Conservation (phyloP, 1,140 invertebrate genomes). For the Ceratina australensis region DNA sequence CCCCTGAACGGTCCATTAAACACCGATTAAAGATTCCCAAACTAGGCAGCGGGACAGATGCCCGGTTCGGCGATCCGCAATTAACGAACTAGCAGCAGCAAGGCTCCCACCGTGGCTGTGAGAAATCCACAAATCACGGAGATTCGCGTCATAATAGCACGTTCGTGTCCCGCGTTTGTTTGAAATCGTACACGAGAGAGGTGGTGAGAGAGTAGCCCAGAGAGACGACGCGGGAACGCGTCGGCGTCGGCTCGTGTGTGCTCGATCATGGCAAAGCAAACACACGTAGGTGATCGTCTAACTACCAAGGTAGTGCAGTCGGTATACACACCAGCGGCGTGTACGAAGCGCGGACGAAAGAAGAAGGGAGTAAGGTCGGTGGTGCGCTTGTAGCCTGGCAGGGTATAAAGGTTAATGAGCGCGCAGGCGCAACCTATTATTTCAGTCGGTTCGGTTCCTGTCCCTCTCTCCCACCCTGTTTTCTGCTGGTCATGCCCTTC, state of each 20-base stretch:
- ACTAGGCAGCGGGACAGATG: constrained; percentile 8
- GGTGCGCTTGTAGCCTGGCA: constrained; percentile 73
- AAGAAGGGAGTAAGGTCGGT: constrained; percentile 72
- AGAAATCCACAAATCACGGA: constrained; percentile 12
- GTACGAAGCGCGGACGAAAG: constrained; percentile 61
- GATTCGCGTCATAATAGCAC: constrained; percentile 15
- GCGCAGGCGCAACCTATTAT: constrained; percentile 79
- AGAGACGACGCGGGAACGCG: too few species aligned
- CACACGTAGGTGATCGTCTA: constrained; percentile 59
- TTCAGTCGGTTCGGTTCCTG: constrained; percentile 72
- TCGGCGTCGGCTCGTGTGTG: constrained; percentile 57
- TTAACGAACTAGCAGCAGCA: too few species aligned
- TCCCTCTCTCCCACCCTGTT: constrained; percentile 49
- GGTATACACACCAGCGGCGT: constrained; percentile 42
- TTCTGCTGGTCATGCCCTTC: constrained; percentile 41
- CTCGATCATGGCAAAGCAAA: constrained; percentile 62
- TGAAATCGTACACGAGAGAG: constrained; percentile 28
- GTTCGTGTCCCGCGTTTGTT: background rate
- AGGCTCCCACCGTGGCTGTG: background rate
- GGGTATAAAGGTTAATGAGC: constrained; percentile 80
- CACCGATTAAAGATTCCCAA: background rate
- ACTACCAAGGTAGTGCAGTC: constrained; percentile 26
- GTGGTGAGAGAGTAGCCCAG: too few species aligned
- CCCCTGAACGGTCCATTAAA: background rate
- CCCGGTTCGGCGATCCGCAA: background rate